Evolutionary conservation across 2,888 invertebrate genomes (phyloP).

Genomic region (Agonopterix alstromeriana): DNA sequence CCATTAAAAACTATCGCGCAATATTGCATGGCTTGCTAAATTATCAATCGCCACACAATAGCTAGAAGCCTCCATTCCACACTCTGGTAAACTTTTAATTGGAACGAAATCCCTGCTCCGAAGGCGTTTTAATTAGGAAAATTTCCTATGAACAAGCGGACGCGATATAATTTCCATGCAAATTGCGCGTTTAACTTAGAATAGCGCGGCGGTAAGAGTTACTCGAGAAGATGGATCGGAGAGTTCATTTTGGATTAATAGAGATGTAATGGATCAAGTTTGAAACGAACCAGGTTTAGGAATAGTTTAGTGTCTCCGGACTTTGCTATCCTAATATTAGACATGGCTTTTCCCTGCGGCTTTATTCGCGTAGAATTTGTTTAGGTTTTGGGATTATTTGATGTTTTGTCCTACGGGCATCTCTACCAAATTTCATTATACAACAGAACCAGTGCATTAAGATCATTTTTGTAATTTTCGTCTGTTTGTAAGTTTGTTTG

Average conservation of each 20-base stretch:
- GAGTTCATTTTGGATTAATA: conserved; percentile 42
- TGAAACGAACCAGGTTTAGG: background rate
- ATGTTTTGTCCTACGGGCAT: too few relatives aligned
- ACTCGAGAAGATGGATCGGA: conserved; percentile 28
- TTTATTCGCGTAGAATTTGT: too few relatives aligned
- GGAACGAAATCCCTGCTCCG: conserved; percentile 66
- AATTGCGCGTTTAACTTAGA: conserved; percentile 71
- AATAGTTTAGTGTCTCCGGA: too few relatives aligned
- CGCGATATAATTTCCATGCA: conserved; percentile 74
- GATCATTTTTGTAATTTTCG: too few relatives aligned
- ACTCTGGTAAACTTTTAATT: conserved; percentile 69
- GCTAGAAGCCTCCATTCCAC: conserved; percentile 20
- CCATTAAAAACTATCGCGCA: background rate
- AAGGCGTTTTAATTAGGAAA: conserved; percentile 55
- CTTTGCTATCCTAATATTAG: too few relatives aligned
- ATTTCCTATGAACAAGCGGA: conserved; percentile 71
- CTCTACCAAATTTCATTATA: too few relatives aligned
- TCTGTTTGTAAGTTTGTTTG: too few relatives aligned
- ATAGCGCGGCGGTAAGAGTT: conserved; percentile 38
- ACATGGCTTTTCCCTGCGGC: too few relatives aligned
- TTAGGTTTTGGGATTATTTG: too few relatives aligned
- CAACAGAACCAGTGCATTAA: too few relatives aligned
- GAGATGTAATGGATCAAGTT: conserved; percentile 15
- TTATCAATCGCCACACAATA: conserved; percentile 45
- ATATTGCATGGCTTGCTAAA: conserved; percentile 9